These are phyloP conservation scores for Pedicia rivosa DNA, from an alignment of 2,888 invertebrate genomes.

Conservation along the genomic window DNA sequence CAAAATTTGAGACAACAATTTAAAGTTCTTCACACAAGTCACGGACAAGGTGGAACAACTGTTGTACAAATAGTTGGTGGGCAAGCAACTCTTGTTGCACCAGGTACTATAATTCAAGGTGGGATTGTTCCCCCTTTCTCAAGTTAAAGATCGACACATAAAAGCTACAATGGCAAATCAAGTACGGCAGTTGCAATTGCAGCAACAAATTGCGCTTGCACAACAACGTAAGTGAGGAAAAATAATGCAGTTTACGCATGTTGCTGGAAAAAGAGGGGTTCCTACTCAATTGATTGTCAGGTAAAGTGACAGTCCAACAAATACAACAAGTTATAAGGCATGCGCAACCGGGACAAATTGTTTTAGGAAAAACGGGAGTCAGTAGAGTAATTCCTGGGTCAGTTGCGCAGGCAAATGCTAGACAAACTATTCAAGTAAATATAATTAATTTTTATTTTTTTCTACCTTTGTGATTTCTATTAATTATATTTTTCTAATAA, in stretches of 20 bases:
- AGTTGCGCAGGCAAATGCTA: constrained; percentile 34
- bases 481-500: no score
- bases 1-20: constrained; percentile 22
- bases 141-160: constrained; percentile 29
- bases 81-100: constrained; percentile 25
- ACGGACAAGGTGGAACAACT: constrained; percentile 16
- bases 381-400: constrained; percentile 52
- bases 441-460: constrained; percentile 7
- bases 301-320: constrained; percentile 55
- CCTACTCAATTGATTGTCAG: constrained; percentile 49
- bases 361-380: constrained; percentile 42
- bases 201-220: constrained; percentile 36
- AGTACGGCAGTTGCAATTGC: constrained; percentile 45
- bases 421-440: constrained; percentile 37
- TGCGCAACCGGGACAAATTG: constrained; percentile 37
- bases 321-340: constrained; percentile 57
- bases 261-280: constrained; percentile 31
- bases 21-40: constrained; percentile 18
- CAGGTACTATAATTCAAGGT: no score
- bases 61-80: constrained; percentile 25
- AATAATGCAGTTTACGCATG: constrained; percentile 34
- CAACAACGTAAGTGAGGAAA: constrained; percentile 43
- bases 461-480: no score
- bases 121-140: no score
- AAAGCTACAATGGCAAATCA: constrained; percentile 41